phyloP scores from a whole-genome alignment of 2,797 vertebrate genomes.

The Pangasius mekongensis region DNA sequence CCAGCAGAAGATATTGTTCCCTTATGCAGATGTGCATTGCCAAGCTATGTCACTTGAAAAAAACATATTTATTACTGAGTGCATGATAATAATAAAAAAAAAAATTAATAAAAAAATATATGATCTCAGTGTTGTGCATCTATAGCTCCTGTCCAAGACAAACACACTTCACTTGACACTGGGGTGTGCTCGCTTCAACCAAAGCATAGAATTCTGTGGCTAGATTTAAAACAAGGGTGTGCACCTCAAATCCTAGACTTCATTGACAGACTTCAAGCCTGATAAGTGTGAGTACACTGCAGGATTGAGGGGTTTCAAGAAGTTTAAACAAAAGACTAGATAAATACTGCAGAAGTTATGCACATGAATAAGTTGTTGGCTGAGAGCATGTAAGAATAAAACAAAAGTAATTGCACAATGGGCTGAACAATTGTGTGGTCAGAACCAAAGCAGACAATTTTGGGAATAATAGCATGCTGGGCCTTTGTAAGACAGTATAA shows the following conservation, averaged over 20 bases:
- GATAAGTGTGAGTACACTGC: neutral
- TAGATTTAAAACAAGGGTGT: conserved; percentile 19
- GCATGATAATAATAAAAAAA: neutral
- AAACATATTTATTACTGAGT: neutral
- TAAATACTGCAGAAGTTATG: neutral
- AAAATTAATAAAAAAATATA: neutral
- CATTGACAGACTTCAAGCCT: neutral
- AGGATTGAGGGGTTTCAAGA: neutral
- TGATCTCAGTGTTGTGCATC: neutral
- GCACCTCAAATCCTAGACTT: neutral
- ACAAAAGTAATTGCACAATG: neutral
- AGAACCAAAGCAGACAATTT: neutral
- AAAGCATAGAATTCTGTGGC: neutral
- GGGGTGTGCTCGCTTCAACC: neutral
- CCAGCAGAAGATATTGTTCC: neutral
- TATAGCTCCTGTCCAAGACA: conserved; percentile 9
- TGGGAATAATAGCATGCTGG: neutral
- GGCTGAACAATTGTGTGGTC: neutral
- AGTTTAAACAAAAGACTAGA: neutral
- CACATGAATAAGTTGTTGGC: neutral
- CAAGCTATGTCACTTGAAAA: neutral
- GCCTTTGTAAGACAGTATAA: neutral
- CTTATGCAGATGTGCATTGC: neutral
- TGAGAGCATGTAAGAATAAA: neutral
- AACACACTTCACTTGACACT: neutral